Percentiles rank a stretch among this genome's conserved stretches.
These are phyloP conservation scores for Operophtera brumata DNA, from an alignment of 2,888 invertebrate species.

Conservation along the genomic window DNA sequence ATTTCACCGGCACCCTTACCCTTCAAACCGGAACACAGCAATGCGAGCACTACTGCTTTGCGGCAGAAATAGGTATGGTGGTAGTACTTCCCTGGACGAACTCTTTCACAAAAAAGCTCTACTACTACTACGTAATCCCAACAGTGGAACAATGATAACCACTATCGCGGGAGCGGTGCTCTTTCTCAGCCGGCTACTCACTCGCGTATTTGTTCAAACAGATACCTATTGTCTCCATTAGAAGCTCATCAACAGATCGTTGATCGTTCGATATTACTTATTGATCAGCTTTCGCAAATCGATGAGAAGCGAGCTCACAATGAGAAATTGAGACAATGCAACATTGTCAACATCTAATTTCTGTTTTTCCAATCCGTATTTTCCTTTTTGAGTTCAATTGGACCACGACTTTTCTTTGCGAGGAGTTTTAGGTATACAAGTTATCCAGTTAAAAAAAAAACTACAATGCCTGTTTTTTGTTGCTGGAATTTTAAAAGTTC, in stretches of 20 bases:
- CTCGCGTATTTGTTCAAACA: neutral
- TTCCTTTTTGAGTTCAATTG: neutral
- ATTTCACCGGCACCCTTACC: no score
- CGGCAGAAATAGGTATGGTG: no score
- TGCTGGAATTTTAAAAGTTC: no score
- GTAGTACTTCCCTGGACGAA: no score
- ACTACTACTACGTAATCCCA: no score
- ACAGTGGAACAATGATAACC: neutral
- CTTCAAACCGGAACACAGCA: no score
- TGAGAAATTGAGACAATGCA: conserved; percentile 25
- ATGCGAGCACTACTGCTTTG: no score
- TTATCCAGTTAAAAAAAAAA: no score
- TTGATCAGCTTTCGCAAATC: conserved; percentile 32
- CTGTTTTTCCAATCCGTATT: conserved; percentile 6
- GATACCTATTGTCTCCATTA: neutral
- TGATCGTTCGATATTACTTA: conserved; percentile 23
- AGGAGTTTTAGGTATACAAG: no score
- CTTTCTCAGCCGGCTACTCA: neutral
- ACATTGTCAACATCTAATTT: conserved; percentile 12
- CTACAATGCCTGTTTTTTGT: no score
- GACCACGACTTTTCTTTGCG: neutral
- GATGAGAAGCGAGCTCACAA: conserved; percentile 25
- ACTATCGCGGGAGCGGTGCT: neutral
- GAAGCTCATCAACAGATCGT: conserved; percentile 8
- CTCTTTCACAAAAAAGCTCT: neutral